phyloP scores from a whole-genome alignment of 2,888 invertebrate species.

The Silvanus unidentatus region DNA sequence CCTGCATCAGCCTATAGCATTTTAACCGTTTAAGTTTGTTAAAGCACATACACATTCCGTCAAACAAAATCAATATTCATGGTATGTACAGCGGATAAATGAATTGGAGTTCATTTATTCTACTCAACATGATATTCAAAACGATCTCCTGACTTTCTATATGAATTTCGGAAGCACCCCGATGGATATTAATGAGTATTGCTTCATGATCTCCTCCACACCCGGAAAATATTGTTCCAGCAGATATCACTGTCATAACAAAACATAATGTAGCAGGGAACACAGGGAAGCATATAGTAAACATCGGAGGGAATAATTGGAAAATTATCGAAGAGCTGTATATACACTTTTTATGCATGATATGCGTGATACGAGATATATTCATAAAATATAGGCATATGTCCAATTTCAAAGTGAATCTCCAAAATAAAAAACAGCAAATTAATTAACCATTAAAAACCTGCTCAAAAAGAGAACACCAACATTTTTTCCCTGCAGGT shows the following conservation, averaged over 20 bases:
- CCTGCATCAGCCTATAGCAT: not conserved
- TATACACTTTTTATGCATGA: too few species aligned
- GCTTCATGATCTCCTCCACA: conserved; percentile 6
- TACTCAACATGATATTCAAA: conserved; percentile 13
- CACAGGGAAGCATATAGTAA: conserved; percentile 3
- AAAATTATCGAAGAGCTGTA: too few species aligned
- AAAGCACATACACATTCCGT: conserved; percentile 15
- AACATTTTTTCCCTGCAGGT: too few species aligned
- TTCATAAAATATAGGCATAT: too few species aligned
- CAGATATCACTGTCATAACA: conserved; percentile 6
- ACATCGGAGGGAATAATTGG: not conserved
- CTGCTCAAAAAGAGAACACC: too few species aligned
- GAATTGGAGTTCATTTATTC: conserved; percentile 29
- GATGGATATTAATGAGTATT: conserved; percentile 14
- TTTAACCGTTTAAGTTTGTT: not conserved
- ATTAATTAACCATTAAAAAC: too few species aligned
- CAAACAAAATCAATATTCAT: conserved; percentile 31
- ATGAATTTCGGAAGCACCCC: conserved; percentile 9
- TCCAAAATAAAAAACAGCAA: too few species aligned
- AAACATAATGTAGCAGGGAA: too few species aligned
- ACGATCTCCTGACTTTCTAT: conserved; percentile 10
- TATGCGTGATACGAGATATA: too few species aligned
- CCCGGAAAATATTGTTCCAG: conserved; percentile 11
- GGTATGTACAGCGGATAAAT: conserved; percentile 25
- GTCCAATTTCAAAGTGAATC: too few species aligned